Conservation (phyloP, 2,888 invertebrate genomes). For the Axea sp. region DNA sequence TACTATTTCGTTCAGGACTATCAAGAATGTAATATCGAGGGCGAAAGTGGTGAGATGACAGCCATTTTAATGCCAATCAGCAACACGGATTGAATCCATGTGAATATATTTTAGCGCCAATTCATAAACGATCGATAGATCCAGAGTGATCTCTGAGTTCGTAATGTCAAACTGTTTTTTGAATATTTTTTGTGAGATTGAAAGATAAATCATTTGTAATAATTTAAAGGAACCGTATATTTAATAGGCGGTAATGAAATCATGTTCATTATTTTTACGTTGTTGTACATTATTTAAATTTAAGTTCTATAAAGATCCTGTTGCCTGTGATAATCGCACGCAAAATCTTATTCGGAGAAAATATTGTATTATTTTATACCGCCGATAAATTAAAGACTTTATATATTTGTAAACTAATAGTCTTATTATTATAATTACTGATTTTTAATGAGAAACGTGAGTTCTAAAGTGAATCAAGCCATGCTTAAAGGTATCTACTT, state of each 20-base stretch:
- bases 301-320: conserved; percentile 13
- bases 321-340: conserved; percentile 6
- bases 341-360: neutral
- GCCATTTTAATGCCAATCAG: conserved; percentile 38
- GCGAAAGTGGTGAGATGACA: conserved; percentile 28
- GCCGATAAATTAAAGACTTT: conserved; percentile 36
- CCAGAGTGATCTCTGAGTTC: neutral
- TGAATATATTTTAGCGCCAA: too few species aligned
- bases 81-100: neutral
- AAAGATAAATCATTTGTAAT: conserved; percentile 1
- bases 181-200: conserved; percentile 2
- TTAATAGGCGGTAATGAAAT: conserved; percentile 15
- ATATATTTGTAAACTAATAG: conserved; percentile 15
- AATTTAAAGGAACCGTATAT: conserved; percentile 14
- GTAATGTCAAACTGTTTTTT: conserved; percentile 7
- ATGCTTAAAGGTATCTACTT: conserved; percentile 15
- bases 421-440: too few species aligned
- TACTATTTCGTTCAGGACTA: conserved; percentile 68
- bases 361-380: conserved; percentile 30
- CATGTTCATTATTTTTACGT: conserved; percentile 38
- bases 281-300: conserved; percentile 26
- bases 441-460: too few species aligned
- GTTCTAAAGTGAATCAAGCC: neutral
- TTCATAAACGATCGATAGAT: neutral
- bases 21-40: conserved; percentile 44